Evolutionary conservation across 1,140 invertebrate genomes (phyloP), one percentile per base, ranked within the genome.

Genomic region (Medauroidea extradentata): DNA sequence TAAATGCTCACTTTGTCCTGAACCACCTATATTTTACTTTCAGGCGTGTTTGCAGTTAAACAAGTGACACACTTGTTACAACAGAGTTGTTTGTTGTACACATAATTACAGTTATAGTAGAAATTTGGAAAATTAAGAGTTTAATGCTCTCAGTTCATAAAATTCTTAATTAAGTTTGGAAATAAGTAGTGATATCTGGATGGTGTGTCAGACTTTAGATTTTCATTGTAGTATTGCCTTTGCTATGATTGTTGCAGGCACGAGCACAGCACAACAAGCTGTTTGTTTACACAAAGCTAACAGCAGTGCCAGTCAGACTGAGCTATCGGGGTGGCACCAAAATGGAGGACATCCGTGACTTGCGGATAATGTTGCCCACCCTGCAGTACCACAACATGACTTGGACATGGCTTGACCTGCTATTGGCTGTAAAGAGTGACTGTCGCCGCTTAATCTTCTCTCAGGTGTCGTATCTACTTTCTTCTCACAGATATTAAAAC

Each of bases 261-360:
- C 81, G 97, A 66, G 96, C 97, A 0, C 94, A 97, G 63, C 96
- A 97, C 73, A 99, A 99, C 78, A 99, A 98, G 76, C 82, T 97
- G 23, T 99, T 99, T 72, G 91, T 98, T 60, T 98, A 97, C 71
- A 96, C 98, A 23, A 99, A 98, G 82, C 92, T 94, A 66, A 95
- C 96, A 0, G 95, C 98, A 78, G 94, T 99, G 46, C 93, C 94
- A 1, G 90, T 99, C n/a, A 82, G 90, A 44, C 90, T 99, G 7
- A 97, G 94, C 65, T 99, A 98, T 76, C 99, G 88, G 93, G 85
- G 94, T 39, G 94, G 93, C 71, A 99, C 99, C 75, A 99, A 98
- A 77, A 81, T 99, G 41, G 90, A 94, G 73, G 96, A 99, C 75
- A 88, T 99, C 9, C 83, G 94, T 56, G 94, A 98, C 68, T 90